Evolutionary conservation across 2,797 vertebrate species (phyloP).

Genomic region (Enteromius treurensis): DNA sequence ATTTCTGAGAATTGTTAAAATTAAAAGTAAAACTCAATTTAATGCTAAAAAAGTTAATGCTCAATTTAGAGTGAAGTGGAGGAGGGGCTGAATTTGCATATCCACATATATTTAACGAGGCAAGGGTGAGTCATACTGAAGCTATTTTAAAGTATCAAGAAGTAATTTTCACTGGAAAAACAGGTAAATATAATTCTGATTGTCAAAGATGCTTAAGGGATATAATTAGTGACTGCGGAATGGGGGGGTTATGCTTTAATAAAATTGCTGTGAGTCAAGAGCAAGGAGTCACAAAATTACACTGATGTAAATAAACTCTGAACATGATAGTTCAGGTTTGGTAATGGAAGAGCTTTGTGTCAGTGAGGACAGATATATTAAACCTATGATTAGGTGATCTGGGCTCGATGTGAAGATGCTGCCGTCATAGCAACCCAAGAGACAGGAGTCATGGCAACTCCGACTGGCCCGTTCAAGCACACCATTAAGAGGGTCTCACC

Average conservation of each 20-base stretch:
- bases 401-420: constrained; percentile 51
- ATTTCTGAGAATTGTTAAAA: no score
- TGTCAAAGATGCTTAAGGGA: neutral
- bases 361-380: constrained; percentile 40
- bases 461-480: constrained; percentile 46
- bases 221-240: neutral
- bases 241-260: neutral
- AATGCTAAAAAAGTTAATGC: no score
- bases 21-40: no score
- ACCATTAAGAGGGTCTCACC: constrained; percentile 44
- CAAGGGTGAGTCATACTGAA: neutral
- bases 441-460: constrained; percentile 64
- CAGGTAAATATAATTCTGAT: neutral
- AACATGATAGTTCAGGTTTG: neutral
- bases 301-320: neutral
- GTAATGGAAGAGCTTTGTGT: neutral
- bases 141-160: neutral
- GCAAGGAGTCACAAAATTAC: neutral
- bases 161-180: neutral
- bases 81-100: neutral
- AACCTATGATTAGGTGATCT: constrained; percentile 47
- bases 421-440: constrained; percentile 62
- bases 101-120: neutral
- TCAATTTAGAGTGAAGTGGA: no score
- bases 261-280: neutral